Conservation (phyloP, 2,888 invertebrate genomes). For the Mythimna vitellina region DNA sequence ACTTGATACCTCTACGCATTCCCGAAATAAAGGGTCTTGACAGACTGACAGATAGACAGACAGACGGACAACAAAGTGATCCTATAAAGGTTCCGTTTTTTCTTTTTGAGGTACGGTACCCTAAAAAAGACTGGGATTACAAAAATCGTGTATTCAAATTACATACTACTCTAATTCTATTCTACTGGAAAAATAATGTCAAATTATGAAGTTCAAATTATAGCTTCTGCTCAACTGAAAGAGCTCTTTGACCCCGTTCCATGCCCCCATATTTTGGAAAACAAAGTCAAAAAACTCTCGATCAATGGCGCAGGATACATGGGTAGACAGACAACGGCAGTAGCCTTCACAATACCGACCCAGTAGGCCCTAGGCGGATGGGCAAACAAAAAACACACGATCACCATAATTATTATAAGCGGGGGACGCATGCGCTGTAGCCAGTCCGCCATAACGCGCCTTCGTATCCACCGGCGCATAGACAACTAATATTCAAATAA, state of each 20-base stretch:
- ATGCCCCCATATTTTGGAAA: constrained; percentile 42
- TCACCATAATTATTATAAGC: constrained; percentile 87
- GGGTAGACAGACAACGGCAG: constrained; percentile 52
- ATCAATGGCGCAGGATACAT: constrained; percentile 52
- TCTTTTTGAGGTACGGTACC: too few species aligned
- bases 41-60: too few species aligned
- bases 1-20: too few species aligned
- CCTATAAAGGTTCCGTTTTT: too few species aligned
- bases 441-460: constrained; percentile 79
- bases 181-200: not conserved
- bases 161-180: not conserved
- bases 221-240: not conserved
- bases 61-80: too few species aligned
- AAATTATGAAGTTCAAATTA: constrained; percentile 14
- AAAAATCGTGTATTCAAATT: not conserved
- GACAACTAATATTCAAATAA: constrained; percentile 21
- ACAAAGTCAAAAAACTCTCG: constrained; percentile 60
- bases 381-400: constrained; percentile 84
- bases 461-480: constrained; percentile 67
- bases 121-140: too few species aligned
- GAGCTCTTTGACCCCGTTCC: constrained; percentile 17
- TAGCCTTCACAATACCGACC: constrained; percentile 76
- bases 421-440: constrained; percentile 77
- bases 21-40: too few species aligned
- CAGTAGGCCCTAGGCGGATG: constrained; percentile 74